A percentile compares a stretch with the other conserved stretches of the same genome.
Conservation (phyloP, 2,797 vertebrate genomes). For the Sebastes iracundus region DNA sequence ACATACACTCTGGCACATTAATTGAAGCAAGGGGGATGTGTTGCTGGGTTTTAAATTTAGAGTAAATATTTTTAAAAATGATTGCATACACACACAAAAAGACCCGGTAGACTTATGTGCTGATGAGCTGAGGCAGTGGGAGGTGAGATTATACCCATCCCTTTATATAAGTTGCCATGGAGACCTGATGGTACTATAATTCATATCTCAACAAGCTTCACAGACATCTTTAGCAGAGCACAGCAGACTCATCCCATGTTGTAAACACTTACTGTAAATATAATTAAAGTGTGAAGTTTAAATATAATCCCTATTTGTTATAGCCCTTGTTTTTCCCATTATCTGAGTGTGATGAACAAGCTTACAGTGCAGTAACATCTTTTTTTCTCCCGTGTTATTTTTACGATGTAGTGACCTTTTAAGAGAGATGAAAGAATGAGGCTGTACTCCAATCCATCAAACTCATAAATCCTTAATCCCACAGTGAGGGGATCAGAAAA, state of each 20-base stretch:
- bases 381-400: slow-evolving; percentile 39
- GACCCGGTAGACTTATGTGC: background rate
- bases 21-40: background rate
- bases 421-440: slow-evolving; percentile 54
- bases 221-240: background rate
- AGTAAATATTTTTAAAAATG: background rate
- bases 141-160: background rate
- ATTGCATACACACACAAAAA: background rate
- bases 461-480: slow-evolving; percentile 64
- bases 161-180: slow-evolving; percentile 3
- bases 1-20: background rate
- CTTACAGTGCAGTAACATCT: background rate
- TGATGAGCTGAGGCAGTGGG: background rate
- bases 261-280: background rate
- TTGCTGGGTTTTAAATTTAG: background rate
- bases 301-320: background rate
- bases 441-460: slow-evolving; percentile 57
- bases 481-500: slow-evolving; percentile 37
- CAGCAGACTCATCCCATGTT: slow-evolving; percentile 10
- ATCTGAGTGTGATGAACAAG: slow-evolving; percentile 11
- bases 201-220: slow-evolving; percentile 26
- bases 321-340: background rate
- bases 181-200: background rate
- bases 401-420: slow-evolving; percentile 62
- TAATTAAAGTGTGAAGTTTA: background rate